A percentile compares a stretch with the other conserved stretches of the same genome.
These are phyloP conservation scores for Orchestes rusci DNA, from an alignment of 2,888 invertebrate species.

Conservation along the genomic window DNA sequence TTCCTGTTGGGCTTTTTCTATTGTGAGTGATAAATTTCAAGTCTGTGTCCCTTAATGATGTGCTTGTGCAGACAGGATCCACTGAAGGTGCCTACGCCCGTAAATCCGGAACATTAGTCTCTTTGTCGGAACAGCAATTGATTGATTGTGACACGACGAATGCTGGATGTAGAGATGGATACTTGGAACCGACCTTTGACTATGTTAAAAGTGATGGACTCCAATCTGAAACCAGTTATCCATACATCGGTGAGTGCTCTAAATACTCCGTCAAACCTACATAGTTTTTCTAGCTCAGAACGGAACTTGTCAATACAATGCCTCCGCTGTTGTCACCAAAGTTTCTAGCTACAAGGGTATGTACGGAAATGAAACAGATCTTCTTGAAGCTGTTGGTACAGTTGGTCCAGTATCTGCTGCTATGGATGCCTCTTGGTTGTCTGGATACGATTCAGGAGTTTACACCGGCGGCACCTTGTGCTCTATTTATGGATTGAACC, in stretches of 20 bases:
- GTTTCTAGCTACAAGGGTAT: conserved; percentile 3
- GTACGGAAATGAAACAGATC: conserved; percentile 10
- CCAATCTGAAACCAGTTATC: conserved; percentile 24
- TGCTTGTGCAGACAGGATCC: conserved; percentile 27
- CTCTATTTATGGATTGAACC: conserved; percentile 3
- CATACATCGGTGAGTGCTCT: conserved; percentile 23
- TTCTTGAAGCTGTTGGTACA: conserved; percentile 16
- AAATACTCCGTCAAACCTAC: no score
- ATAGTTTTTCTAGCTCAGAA: conserved; percentile 7
- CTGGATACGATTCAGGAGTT: conserved; percentile 9
- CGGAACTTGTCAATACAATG: conserved; percentile 11
- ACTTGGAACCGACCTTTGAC: conserved; percentile 20
- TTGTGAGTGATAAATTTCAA: no score
- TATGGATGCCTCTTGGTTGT: conserved; percentile 12
- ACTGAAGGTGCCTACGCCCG: conserved; percentile 24
- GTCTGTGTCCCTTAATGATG: no score
- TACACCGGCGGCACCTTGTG: conserved; percentile 1
- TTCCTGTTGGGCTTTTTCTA: conserved; percentile 28
- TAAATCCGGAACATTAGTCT: conserved; percentile 18
- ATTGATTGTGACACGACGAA: conserved; percentile 25
- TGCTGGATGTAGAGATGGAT: conserved; percentile 25
- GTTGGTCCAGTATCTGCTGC: conserved; percentile 19
- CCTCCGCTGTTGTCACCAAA: conserved; percentile 12
- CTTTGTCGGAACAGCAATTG: conserved; percentile 27
- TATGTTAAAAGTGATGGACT: conserved; percentile 27